Evolutionary conservation across 2,797 vertebrate genomes (phyloP).

Genomic region (Sebastolobus altivelis): DNA sequence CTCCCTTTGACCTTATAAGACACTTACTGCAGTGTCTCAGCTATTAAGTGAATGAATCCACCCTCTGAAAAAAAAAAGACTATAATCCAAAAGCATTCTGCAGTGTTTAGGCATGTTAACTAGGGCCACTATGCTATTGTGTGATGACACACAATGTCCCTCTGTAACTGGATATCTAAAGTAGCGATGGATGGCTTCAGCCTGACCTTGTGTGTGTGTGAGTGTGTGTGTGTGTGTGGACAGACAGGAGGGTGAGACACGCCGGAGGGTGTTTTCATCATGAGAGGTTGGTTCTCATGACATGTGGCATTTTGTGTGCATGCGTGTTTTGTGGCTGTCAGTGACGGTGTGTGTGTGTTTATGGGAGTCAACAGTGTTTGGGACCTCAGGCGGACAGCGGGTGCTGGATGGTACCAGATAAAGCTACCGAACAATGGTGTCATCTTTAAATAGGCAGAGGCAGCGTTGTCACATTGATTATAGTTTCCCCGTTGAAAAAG

Average conservation of each 20-base stretch:
- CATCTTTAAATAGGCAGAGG: neutral
- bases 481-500: neutral
- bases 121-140: conserved; percentile 12
- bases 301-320: conserved; percentile 6
- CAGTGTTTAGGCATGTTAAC: conserved; percentile 9
- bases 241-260: conserved; percentile 7
- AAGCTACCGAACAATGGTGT: conserved; percentile 25
- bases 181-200: conserved; percentile 16
- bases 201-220: conserved; percentile 5
- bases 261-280: conserved; percentile 40
- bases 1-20: conserved; percentile 10
- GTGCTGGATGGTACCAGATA: conserved; percentile 42
- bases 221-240: neutral
- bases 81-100: neutral
- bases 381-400: conserved; percentile 5
- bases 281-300: conserved; percentile 13
- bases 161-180: conserved; percentile 46
- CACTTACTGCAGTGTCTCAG: neutral
- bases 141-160: conserved; percentile 28
- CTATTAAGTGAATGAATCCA: conserved; percentile 8
- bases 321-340: conserved; percentile 10
- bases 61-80: neutral
- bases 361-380: conserved; percentile 20
- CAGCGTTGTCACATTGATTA: neutral
- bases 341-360: neutral